Conservation (phyloP, 2,113 vertebrate genomes). For the Brachypodius melanocephalos region DNA sequence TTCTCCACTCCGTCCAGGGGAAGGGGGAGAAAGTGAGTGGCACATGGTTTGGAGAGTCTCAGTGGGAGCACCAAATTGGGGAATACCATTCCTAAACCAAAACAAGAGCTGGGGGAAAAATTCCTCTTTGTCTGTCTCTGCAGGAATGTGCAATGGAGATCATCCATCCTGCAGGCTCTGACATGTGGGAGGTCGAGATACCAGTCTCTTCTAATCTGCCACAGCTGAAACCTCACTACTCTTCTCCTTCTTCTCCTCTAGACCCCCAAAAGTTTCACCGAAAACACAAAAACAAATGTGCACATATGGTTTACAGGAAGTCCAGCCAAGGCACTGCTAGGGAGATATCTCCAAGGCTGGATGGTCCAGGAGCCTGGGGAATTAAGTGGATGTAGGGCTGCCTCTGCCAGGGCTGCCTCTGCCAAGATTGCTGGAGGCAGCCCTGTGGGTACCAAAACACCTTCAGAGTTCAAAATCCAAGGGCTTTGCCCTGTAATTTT, state of each 20-base stretch:
- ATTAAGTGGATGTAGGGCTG: not conserved
- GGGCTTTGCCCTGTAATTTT: not conserved
- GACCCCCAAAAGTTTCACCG: accelerated
- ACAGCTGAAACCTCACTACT: not conserved
- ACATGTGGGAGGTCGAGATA: not conserved
- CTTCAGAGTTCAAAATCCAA: not conserved
- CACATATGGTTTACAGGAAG: not conserved
- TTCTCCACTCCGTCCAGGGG: not conserved
- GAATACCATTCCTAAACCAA: not conserved
- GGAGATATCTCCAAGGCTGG: not conserved
- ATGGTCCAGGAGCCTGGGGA: not conserved
- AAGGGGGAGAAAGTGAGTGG: accelerated
- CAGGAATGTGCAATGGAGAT: not conserved
- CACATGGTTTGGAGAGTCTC: not conserved
- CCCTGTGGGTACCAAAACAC: not conserved
- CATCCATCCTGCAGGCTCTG: not conserved
- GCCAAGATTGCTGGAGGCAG: not conserved
- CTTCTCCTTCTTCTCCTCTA: not conserved
- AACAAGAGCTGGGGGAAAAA: not conserved
- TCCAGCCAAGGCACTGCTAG: not conserved
- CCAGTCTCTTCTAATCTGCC: not conserved
- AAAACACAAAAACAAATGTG: not conserved
- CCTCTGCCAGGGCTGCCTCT: not conserved
- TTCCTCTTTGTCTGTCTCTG: not conserved
- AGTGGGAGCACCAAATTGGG: not conserved